Base-by-base conservation (phyloP, 2,888 invertebrate genomes). In the Blera fallax region DNA sequence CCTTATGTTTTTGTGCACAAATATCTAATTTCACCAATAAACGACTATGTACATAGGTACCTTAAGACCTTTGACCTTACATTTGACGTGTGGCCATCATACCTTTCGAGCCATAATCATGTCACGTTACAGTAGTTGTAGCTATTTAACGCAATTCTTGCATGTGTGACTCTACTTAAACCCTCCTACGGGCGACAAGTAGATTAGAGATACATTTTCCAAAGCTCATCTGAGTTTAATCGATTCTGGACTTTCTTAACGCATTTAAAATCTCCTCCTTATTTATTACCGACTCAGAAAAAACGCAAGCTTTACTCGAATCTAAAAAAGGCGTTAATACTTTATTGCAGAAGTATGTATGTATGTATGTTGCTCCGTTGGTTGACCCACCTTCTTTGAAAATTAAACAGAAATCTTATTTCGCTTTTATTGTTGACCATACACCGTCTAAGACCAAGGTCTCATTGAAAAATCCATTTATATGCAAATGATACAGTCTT, bases 401-500 rank as follows among this genome's bases (percentile, higher is more conserved):
- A 52, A 43, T 62, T 52, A 37, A 76, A 45, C 21, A 8, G 27
- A 34, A 34, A 72, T 62, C 16, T 62, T 62, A 2, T 62, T 73
- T 29, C 27, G 0, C 18, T 29, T 54, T 43, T 54, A 32, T 16
- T 29, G 18, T 1, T 4, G 27, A 4, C 10, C 6, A 1, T 10
- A 21, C 21, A 16, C 48, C n/a, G 10, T n/a, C 11, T 21, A 24
- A 7, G 52, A 40, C 4, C 27, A 37, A 40, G 27, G 50, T 37
- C 50, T 21, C n/a, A 24, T 16, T 69, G 54, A 37, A 56, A 73
- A 76, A 50, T 40, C 67, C 58, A 76, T 76, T 76, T 76, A 76
- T 76, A 76, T 76, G 76, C 76, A 76, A 76, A 76, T 76, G 65
- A 58, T 52, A 32, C 10, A 21, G 65, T 48, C 58, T 58, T 50